Base-by-base conservation (phyloP, 1,140 invertebrate species). In the Melitaea cinxia region DNA sequence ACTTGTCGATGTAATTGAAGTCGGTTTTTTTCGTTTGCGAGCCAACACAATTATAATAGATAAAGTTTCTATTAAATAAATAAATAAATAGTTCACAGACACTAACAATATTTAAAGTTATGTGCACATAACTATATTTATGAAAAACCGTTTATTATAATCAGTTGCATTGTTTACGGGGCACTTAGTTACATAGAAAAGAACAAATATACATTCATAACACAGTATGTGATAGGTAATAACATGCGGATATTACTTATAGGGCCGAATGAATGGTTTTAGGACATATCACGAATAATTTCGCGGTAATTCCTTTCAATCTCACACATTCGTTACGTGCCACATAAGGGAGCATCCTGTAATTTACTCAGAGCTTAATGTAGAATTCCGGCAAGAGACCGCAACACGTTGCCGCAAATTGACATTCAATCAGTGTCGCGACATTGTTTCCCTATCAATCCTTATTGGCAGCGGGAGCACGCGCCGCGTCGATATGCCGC, bases 371-470 rank as follows among this genome's bases (percentile, higher is more conserved):
- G 45, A 65, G 64, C 49, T 49, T 66, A 66, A 60, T 60, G 47
- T 39, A 55, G 37, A 71, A 83, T 80, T 77, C 67, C 59, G 19
- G 55, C 73, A 69, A 75, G 69, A 77, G 62, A 24, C 72, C 70
- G 68, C 70, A 73, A 71, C 72, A 61, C 62, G 59, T 72, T 64
- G 67, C 69, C 35, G 28, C 80, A 90, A 87, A 90, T 90, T 90
- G 86, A 85, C 88, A 90, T 90, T 89, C 85, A 89, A 90, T 90
- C 88, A 90, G 88, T 79, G 83, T 85, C 67, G 73, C 81, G 72
- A 80, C 83, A 89, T 89, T 89, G 88, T 90, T 89, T 89, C 82
- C 85, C 85, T 90, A 89, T 90, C 88, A 88, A 88, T 90, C 83
- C 82, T 83, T 87, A 87, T 91, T 87, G 86, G 83, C 74, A 87